These are phyloP conservation scores for Sphaeridia pumilis DNA, from an alignment of 2,888 invertebrate species.

Conservation along the genomic window DNA sequence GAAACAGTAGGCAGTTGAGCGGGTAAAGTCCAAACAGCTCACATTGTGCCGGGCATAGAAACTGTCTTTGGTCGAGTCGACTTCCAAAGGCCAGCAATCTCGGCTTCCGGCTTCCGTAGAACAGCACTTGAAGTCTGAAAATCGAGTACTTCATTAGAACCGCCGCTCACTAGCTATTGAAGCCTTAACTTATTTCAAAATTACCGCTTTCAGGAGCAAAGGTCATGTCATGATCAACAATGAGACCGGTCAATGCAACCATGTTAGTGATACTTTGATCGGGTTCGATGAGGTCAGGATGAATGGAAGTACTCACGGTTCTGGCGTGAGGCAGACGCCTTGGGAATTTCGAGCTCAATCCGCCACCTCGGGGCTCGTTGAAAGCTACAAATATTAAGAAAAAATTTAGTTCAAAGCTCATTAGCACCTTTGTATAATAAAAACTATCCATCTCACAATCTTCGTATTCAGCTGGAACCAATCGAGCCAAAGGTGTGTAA, in stretches of 20 bases:
- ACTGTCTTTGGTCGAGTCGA: conserved; percentile 17
- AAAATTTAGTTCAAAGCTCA: no score
- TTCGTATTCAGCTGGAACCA: not conserved
- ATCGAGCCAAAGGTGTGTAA: not conserved
- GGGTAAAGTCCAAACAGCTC: conserved; percentile 31
- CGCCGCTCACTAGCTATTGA: no score
- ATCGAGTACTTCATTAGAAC: not conserved
- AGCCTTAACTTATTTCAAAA: no score
- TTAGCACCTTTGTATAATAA: no score
- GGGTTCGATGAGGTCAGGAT: not conserved
- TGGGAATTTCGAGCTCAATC: not conserved
- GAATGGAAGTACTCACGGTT: not conserved
- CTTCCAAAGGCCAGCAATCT: conserved; percentile 20
- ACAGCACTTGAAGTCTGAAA: conserved; percentile 1
- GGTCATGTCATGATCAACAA: not conserved
- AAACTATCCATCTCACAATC: no score
- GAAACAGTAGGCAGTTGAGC: conserved; percentile 33
- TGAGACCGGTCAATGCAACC: not conserved
- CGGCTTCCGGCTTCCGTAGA: not conserved
- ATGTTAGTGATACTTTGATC: not conserved
- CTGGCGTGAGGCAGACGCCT: not conserved
- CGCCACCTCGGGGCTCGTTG: not conserved
- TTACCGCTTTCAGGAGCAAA: not conserved
- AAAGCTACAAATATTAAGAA: no score
- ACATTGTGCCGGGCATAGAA: conserved; percentile 19